Evolutionary conservation across 2,113 vertebrate species (phyloP).

Genomic region (Aleadryas rufinucha): DNA sequence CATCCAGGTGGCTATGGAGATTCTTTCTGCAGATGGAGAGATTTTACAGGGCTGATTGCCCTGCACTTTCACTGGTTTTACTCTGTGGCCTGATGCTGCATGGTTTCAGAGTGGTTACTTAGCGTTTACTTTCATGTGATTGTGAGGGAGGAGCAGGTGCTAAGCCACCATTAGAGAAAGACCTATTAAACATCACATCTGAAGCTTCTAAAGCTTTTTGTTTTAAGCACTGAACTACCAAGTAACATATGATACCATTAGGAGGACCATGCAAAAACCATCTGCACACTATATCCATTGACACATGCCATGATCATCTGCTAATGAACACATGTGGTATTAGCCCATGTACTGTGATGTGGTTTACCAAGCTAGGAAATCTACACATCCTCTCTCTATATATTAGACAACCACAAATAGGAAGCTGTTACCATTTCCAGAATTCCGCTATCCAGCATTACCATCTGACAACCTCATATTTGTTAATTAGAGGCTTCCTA

Average conservation of each 20-base stretch:
- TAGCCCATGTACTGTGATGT: background rate
- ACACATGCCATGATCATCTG: background rate
- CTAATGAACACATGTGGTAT: background rate
- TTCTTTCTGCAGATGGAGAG: background rate
- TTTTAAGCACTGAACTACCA: background rate
- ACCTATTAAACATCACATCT: background rate
- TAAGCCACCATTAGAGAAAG: background rate
- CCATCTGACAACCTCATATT: background rate
- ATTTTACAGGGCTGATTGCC: background rate
- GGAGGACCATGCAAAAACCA: background rate
- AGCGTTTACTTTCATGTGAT: background rate
- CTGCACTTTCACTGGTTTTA: background rate
- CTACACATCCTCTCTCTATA: background rate
- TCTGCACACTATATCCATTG: background rate
- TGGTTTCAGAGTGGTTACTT: background rate
- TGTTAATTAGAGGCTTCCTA: background rate
- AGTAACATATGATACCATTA: background rate
- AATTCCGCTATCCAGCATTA: background rate
- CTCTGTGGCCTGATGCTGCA: background rate
- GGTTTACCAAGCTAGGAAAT: background rate
- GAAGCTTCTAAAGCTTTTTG: constrained; percentile 13
- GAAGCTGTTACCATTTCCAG: background rate
- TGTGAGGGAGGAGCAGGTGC: constrained; percentile 7
- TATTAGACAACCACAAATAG: background rate
- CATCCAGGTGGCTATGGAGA: constrained; percentile 12